phyloP scores from a whole-genome alignment of 2,797 vertebrate genomes.

The Bovichtus variegatus region DNA sequence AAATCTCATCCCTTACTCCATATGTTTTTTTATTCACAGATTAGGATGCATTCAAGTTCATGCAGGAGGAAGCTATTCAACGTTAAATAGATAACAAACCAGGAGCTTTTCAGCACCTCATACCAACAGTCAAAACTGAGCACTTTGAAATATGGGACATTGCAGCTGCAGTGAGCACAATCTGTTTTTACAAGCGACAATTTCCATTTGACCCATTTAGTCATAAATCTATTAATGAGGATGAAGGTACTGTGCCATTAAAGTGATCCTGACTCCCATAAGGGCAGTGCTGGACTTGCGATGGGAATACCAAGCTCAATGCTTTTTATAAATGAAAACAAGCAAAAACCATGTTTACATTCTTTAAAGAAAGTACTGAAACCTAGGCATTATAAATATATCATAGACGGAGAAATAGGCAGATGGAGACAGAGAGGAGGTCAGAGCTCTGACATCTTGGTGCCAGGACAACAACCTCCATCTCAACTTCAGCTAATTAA shows the following conservation, averaged over 20 bases:
- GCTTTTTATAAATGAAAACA: not conserved
- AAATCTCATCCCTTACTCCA: not conserved
- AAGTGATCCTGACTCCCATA: not conserved
- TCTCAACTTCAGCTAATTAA: too few relatives aligned
- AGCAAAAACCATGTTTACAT: not conserved
- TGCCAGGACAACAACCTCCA: too few relatives aligned
- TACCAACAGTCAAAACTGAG: not conserved
- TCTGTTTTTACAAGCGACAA: slow-evolving; percentile 21
- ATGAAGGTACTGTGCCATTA: not conserved
- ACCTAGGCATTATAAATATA: too few relatives aligned
- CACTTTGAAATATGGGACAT: not conserved
- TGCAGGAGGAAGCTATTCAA: not conserved
- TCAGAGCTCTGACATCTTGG: too few relatives aligned
- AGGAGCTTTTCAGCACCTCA: not conserved
- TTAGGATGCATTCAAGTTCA: not conserved
- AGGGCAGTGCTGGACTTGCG: not conserved
- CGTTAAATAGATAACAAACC: not conserved
- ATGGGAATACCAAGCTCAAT: not conserved
- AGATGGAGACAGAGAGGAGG: too few relatives aligned
- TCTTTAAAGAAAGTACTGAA: too few relatives aligned
- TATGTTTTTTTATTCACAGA: not conserved
- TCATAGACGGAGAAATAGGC: too few relatives aligned
- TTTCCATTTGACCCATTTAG: slow-evolving; percentile 26
- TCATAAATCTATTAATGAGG: slow-evolving; percentile 19
- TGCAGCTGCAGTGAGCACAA: slow-evolving; percentile 5